Evolutionary conservation across 1,140 invertebrate genomes (phyloP), one percentile per base, ranked within the genome.

Genomic region (Drosophila parvula): DNA sequence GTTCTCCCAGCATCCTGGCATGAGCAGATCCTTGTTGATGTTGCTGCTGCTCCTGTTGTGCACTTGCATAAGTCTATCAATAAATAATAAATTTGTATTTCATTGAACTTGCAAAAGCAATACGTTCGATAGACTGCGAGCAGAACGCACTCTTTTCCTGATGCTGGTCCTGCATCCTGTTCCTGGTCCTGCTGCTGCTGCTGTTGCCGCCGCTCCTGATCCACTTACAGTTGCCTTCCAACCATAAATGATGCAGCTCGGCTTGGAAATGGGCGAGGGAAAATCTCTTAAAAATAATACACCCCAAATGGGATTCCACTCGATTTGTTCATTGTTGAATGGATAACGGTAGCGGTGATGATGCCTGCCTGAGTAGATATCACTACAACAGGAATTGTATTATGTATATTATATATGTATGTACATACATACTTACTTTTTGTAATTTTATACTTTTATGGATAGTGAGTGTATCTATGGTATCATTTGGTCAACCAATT

Each of bases 31-130:
- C 48, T 32, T 47, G 22, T 14, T 44, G 36, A 32, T 55, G 43
- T 27, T 56, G 59, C 50, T 9, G 14, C 18, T 43, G 50, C 22
- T 51, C 12, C 27, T 62, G 79, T 45, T 70, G 81, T 61, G 71
- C 78, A 70, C 61, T 78, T 69, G 82, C 70, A 86, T 73, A 76
- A 86, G 83, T 86, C 79, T 53, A 88, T 86, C 82, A 86, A 86
- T 88, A 88, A 86, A 86, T 86, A 86, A 86, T 86, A 86, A 73
- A 86, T 88, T 65, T 69, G 48, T 64, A 79, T 55, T 86, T 86
- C 71, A 86, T 86, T 86, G 78, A 79, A 79, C 82, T 82, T 82
- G 83, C 77, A 79, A 82, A 61, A 60, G 67, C 79, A 81, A 79
- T 69, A 79, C 78, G 76, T 69, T 71, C 53, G 59, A 82, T 73